Percentiles rank a stretch among this genome's conserved stretches.
These are phyloP conservation scores for Siphamia tubifer DNA, from an alignment of 2,113 vertebrate genomes.

Conservation along the genomic window DNA sequence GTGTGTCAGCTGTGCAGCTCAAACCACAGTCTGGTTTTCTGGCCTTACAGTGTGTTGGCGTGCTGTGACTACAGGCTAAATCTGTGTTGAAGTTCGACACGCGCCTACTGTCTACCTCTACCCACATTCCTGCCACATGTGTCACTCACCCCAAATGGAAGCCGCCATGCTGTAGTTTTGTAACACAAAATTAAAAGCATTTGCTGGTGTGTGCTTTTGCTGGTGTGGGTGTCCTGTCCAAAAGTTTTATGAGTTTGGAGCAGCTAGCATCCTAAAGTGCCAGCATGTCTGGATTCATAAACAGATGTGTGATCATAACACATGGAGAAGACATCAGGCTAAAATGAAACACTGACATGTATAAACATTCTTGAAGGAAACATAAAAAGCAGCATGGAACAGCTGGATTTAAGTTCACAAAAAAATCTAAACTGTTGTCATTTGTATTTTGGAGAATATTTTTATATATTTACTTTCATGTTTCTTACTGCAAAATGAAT, in stretches of 20 bases:
- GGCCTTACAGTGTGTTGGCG: slow-evolving; percentile 50
- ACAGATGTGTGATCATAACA: slow-evolving; percentile 57
- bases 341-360: slow-evolving; percentile 18
- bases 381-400: slow-evolving; percentile 5
- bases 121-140: slow-evolving; percentile 69
- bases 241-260: slow-evolving; percentile 59
- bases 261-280: slow-evolving; percentile 20
- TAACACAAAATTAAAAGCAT: neutral
- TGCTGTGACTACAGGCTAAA: slow-evolving; percentile 43
- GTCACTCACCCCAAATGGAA: slow-evolving; percentile 59
- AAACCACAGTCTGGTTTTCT: slow-evolving; percentile 69
- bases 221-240: slow-evolving; percentile 38
- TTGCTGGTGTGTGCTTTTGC: slow-evolving; percentile 5
- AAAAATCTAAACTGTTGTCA: neutral
- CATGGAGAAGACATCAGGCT: slow-evolving; percentile 44
- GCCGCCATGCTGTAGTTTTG: slow-evolving; percentile 31
- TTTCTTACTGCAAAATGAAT: too few species aligned
- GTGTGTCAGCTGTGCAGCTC: slow-evolving; percentile 45
- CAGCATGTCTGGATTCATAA: slow-evolving; percentile 57
- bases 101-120: slow-evolving; percentile 60
- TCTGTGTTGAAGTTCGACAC: slow-evolving; percentile 69
- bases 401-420: neutral
- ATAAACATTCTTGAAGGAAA: slow-evolving; percentile 27
- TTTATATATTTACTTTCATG: neutral
- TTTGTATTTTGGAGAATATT: neutral